These are phyloP conservation scores for Ylistrum balloti DNA, from an alignment of 1,140 invertebrate species.

Conservation along the genomic window DNA sequence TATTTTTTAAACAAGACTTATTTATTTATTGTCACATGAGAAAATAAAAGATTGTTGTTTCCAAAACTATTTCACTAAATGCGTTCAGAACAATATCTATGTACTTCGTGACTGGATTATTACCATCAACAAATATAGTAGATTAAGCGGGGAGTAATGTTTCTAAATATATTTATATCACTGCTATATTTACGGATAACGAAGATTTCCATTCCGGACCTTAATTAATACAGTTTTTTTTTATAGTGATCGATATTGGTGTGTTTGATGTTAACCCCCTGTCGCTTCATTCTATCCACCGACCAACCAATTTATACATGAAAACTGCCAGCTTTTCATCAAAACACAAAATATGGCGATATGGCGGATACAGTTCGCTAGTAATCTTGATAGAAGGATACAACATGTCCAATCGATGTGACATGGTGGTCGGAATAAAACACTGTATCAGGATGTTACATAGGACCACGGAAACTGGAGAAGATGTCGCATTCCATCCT, in stretches of 20 bases:
- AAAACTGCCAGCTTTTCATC: constrained; percentile 33
- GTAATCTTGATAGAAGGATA: constrained; percentile 16
- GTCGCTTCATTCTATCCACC: neutral
- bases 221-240: constrained; percentile 40
- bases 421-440: neutral
- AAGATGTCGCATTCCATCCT: neutral
- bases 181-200: neutral
- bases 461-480: neutral
- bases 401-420: neutral
- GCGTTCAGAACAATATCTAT: too few relatives aligned
- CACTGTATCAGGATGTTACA: neutral
- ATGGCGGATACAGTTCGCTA: neutral
- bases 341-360: neutral
- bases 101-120: too few relatives aligned
- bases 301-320: constrained; percentile 34
- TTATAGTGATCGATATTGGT: neutral
- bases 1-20: too few relatives aligned
- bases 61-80: too few relatives aligned
- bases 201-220: constrained; percentile 15
- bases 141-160: neutral
- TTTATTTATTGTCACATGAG: too few relatives aligned
- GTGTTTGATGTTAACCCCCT: constrained; percentile 7
- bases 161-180: neutral
- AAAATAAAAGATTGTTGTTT: too few relatives aligned
- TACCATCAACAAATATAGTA: neutral